Conservation (phyloP, 2,113 vertebrate species). For the Ailurus styani region DNA sequence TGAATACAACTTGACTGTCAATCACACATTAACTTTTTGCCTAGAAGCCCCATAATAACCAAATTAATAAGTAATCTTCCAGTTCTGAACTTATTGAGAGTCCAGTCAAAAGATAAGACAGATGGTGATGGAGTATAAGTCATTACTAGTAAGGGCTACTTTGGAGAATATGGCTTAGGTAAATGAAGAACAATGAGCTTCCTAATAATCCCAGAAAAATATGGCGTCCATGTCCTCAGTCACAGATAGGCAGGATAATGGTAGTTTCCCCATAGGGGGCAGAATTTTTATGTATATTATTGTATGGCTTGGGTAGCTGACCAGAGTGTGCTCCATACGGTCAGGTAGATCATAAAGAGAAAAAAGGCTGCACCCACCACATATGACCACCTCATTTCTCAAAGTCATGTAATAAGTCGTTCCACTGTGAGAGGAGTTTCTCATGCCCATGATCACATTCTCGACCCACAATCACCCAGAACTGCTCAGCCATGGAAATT, state of each 20-base stretch:
- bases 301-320: neutral
- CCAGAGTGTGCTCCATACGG: neutral
- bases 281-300: neutral
- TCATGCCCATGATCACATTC: neutral
- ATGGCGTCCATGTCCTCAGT: neutral
- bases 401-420: neutral
- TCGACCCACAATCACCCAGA: neutral
- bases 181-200: neutral
- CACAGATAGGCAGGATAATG: neutral
- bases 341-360: neutral
- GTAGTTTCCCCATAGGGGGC: neutral
- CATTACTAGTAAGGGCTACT: neutral
- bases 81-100: neutral
- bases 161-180: neutral
- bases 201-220: neutral
- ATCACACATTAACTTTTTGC: neutral
- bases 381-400: neutral
- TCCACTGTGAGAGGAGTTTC: neutral
- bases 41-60: neutral
- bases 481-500: neutral
- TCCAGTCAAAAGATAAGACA: neutral
- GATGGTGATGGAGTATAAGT: neutral
- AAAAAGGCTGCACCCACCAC: neutral
- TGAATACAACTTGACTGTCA: neutral
- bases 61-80: neutral